A percentile compares a stretch with the other conserved stretches of the same genome.
Conservation (phyloP, 2,888 invertebrate genomes). For the Bimastos eiseni region DNA sequence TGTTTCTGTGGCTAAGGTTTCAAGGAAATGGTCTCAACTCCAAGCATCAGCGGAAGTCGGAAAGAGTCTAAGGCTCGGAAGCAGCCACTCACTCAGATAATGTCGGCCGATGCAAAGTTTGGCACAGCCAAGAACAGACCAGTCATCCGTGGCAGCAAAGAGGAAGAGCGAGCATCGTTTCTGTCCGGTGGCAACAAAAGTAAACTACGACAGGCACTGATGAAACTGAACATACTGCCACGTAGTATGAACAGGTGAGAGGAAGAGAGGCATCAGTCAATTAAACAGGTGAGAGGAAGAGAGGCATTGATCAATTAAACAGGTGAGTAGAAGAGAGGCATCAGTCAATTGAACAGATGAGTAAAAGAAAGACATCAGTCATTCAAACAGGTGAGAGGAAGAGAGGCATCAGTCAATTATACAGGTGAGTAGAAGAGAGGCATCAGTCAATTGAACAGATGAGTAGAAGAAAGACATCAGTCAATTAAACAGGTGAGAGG, state of each 20-base stretch:
- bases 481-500: conserved; percentile 50
- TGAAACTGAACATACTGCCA: conserved; percentile 73
- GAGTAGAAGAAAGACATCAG: background rate
- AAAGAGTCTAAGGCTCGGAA: conserved; percentile 68
- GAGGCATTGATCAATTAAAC: conserved; percentile 39
- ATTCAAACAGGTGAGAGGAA: conserved; percentile 47
- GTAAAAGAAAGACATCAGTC: no score
- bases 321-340: conserved; percentile 43
- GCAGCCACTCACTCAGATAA: conserved; percentile 72
- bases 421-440: conserved; percentile 46
- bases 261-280: background rate
- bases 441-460: conserved; percentile 47
- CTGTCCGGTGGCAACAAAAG: conserved; percentile 87
- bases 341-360: conserved; percentile 48
- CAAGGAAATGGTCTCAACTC: conserved; percentile 75
- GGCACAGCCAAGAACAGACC: background rate
- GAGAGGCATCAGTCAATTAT: conserved; percentile 31
- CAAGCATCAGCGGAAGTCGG: conserved; percentile 78
- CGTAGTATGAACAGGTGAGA: conserved; percentile 50
- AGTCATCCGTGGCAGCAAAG: conserved; percentile 54
- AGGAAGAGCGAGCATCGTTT: conserved; percentile 52
- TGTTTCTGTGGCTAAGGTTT: conserved; percentile 64
- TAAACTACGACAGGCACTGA: conserved; percentile 83
- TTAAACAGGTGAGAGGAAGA: conserved; percentile 47
- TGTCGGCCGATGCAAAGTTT: conserved; percentile 52